phyloP scores from a whole-genome alignment of 1,140 invertebrate species.

The Drosophila yakuba region DNA sequence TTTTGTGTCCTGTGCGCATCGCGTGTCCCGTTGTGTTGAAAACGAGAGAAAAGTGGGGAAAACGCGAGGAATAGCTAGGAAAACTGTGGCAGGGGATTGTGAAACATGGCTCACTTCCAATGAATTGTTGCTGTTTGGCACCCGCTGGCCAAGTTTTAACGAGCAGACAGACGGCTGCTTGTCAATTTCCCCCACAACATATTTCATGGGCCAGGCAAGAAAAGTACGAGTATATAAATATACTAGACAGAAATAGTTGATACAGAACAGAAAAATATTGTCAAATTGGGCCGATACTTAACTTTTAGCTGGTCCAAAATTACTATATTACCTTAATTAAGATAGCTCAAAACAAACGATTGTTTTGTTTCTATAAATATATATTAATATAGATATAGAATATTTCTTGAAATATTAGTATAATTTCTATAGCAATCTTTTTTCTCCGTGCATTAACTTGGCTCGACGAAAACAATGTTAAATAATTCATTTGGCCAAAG shows the following conservation, averaged over 20 bases:
- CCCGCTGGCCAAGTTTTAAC: slow-evolving; percentile 57
- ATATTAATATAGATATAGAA: too few relatives aligned
- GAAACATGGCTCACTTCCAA: slow-evolving; percentile 41
- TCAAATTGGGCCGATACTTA: too few relatives aligned
- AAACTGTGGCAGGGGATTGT: slow-evolving; percentile 6
- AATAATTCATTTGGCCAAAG: slow-evolving; percentile 72
- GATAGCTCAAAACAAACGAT: too few relatives aligned
- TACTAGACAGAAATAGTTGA: slow-evolving; percentile 4
- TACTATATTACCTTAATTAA: too few relatives aligned
- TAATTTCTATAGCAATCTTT: not conserved
- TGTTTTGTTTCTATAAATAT: too few relatives aligned
- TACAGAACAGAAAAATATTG: not conserved
- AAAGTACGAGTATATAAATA: slow-evolving; percentile 16
- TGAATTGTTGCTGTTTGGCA: slow-evolving; percentile 43
- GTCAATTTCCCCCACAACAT: slow-evolving; percentile 61
- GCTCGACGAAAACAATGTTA: slow-evolving; percentile 68
- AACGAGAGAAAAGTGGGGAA: not conserved
- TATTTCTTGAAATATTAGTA: too few relatives aligned
- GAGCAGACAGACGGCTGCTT: slow-evolving; percentile 46
- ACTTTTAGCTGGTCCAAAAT: too few relatives aligned
- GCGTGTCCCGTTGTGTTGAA: slow-evolving; percentile 54
- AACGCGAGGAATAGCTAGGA: not conserved
- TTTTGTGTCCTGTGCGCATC: slow-evolving; percentile 52
- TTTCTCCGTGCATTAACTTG: slow-evolving; percentile 21
- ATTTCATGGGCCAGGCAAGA: slow-evolving; percentile 52